phyloP scores from a whole-genome alignment of 2,888 invertebrate genomes.

The Blera fallax region DNA sequence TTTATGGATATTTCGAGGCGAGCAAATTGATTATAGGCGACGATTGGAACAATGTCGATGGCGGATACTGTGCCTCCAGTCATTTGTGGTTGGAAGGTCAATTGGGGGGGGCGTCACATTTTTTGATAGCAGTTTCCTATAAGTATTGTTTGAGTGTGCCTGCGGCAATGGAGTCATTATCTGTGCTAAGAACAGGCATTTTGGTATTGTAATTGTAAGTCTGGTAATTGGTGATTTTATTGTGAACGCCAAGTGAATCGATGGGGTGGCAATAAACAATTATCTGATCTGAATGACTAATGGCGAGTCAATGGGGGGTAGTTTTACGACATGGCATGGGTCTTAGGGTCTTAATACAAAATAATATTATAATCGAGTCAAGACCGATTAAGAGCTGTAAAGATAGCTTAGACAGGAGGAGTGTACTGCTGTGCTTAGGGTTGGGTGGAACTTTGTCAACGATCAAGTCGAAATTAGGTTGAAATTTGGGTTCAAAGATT shows the following conservation, averaged over 20 bases:
- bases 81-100: slow-evolving; percentile 19
- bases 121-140: slow-evolving; percentile 17
- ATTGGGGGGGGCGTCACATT: slow-evolving; percentile 27
- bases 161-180: slow-evolving; percentile 45
- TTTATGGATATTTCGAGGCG: slow-evolving; percentile 65
- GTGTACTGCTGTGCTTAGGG: too few species aligned
- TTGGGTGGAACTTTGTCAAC: too few species aligned
- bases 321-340: too few species aligned
- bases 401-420: too few species aligned
- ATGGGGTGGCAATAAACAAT: slow-evolving; percentile 14
- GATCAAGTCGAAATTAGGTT: too few species aligned
- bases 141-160: slow-evolving; percentile 20
- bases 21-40: slow-evolving; percentile 64
- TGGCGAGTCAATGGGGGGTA: background rate
- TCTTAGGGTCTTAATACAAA: too few species aligned
- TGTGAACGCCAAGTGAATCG: background rate
- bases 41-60: background rate
- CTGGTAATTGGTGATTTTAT: slow-evolving; percentile 56
- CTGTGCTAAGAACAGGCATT: slow-evolving; percentile 54
- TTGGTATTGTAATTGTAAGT: slow-evolving; percentile 39
- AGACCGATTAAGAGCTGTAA: too few species aligned
- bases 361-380: too few species aligned
- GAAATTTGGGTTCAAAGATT: too few species aligned
- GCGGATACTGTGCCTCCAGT: background rate
- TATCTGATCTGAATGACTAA: slow-evolving; percentile 57